phyloP scores from a whole-genome alignment of 2,113 vertebrate species.

The Phalacrocorax carbo region DNA sequence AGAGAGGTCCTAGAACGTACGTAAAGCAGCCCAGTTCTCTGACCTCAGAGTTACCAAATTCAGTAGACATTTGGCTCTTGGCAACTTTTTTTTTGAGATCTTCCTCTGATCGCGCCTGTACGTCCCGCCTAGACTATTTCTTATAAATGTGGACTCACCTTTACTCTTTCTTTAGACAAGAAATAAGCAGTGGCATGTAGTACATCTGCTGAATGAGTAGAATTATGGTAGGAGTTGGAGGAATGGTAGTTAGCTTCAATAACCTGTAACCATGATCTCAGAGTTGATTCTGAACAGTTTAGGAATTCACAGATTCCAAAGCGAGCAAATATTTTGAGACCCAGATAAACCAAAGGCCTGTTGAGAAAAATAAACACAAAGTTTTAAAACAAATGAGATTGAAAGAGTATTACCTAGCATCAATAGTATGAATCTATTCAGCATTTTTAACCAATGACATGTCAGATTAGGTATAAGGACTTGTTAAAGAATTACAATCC shows the following conservation, averaged over 20 bases:
- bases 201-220: constrained; percentile 91
- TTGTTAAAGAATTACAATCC: not conserved
- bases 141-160: constrained; percentile 75
- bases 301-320: constrained; percentile 94
- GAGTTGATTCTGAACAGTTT: constrained; percentile 87
- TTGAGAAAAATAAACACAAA: constrained; percentile 21
- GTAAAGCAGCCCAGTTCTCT: not conserved
- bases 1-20: not conserved
- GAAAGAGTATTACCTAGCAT: not conserved
- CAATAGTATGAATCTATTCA: not conserved
- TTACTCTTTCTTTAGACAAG: constrained; percentile 90
- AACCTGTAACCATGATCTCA: constrained; percentile 91
- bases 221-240: constrained; percentile 97
- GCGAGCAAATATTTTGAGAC: constrained; percentile 91
- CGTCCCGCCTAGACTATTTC: not conserved
- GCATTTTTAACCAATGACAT: not conserved
- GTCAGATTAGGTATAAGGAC: not conserved
- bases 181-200: constrained; percentile 96
- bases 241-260: constrained; percentile 94
- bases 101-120: not conserved
- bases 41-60: not conserved
- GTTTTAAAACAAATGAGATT: not conserved
- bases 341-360: constrained; percentile 93
- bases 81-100: not conserved
- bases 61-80: not conserved